A percentile compares a stretch with the other conserved stretches of the same genome.
Evolutionary conservation across 2,888 invertebrate genomes (phyloP).

Genomic region (Erebia aethiops): DNA sequence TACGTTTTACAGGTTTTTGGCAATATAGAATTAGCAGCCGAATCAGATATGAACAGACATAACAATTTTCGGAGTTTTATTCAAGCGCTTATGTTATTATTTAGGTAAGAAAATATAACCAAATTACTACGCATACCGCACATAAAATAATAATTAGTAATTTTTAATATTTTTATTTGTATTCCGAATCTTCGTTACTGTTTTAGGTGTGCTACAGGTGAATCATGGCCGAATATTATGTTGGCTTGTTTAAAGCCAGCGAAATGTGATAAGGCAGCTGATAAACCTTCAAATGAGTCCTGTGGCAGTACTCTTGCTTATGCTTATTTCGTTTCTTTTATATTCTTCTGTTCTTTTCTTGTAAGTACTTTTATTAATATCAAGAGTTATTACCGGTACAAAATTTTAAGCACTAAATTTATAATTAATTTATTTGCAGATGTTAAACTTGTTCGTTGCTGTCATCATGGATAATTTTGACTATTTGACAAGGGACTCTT

Average conservation of each 20-base stretch:
- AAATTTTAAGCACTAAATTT: not conserved
- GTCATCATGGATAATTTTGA: conserved; percentile 99
- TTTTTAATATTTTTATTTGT: not conserved
- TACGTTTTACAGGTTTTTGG: conserved; percentile 94
- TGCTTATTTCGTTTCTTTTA: conserved; percentile 99
- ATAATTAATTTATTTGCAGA: conserved; percentile 78
- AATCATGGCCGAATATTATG: conserved; percentile 99
- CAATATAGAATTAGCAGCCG: conserved; percentile 97
- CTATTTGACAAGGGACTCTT: conserved; percentile 99
- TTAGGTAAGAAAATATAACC: conserved; percentile 89
- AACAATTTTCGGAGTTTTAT: conserved; percentile 99
- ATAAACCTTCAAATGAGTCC: conserved; percentile 85
- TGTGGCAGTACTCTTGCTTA: conserved; percentile 99
- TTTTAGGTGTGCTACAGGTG: conserved; percentile 98
- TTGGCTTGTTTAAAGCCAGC: conserved; percentile 96
- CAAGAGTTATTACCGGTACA: not conserved
- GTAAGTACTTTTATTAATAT: conserved; percentile 80
- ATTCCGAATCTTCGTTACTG: not conserved
- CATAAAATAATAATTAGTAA: not conserved
- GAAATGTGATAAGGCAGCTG: conserved; percentile 92
- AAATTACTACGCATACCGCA: not conserved
- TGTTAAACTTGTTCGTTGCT: conserved; percentile 99
- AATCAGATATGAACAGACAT: conserved; percentile 97
- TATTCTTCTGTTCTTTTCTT: conserved; percentile 99
- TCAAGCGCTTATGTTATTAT: conserved; percentile 99